Base-by-base conservation (phyloP, 2,113 vertebrate species). In the Ia io region DNA sequence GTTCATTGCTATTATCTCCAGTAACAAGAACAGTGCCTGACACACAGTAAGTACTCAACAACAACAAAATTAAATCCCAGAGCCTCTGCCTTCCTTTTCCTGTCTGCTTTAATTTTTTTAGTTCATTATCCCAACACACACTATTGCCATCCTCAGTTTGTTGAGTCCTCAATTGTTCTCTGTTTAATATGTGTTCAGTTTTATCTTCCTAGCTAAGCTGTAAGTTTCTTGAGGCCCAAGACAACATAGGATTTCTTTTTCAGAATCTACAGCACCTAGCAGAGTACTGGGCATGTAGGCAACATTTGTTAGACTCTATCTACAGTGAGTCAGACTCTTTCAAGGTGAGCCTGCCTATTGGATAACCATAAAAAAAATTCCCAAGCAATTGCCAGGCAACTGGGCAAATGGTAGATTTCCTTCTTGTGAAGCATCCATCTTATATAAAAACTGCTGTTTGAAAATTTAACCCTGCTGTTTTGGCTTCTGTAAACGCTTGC, bases 221-320 rank as follows among this genome's bases (percentile, higher is more conserved):
- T 90, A 30, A 51, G 5, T 67, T 93, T 95, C 67, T 32, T 79
- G 42, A 96, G 63, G 30, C 3, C 49, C 90, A 92, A 88, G 30
- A 85, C 32, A 73, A 74, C 73, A 70, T 23, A 42, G 11, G 25
- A 51, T 82, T 95, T 95, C 28, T 61, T 77, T 91, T 42, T 86
- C 56, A 49, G 69, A 73, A 92, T 86, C 49, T 56, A 70, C 18
- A 51, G 14, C 17, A 83, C 67, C 25, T 80, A 47, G 18, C 49
- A 40, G 53, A 85, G 30, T 74, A 3, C 40, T 84, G 40, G 77
- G 14, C 37, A 53, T 28, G 30, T 20, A 71, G 47, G 88, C 63
- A 70, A 16, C 14, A 9, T 61, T 83, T 67, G 6, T 53, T 80
- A 49, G 44, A 87, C 89, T 83, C 28, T 74, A 61, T 87, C 88